Evolutionary conservation across 2,797 vertebrate species (phyloP).

Genomic region (Falco novaeseelandiae): DNA sequence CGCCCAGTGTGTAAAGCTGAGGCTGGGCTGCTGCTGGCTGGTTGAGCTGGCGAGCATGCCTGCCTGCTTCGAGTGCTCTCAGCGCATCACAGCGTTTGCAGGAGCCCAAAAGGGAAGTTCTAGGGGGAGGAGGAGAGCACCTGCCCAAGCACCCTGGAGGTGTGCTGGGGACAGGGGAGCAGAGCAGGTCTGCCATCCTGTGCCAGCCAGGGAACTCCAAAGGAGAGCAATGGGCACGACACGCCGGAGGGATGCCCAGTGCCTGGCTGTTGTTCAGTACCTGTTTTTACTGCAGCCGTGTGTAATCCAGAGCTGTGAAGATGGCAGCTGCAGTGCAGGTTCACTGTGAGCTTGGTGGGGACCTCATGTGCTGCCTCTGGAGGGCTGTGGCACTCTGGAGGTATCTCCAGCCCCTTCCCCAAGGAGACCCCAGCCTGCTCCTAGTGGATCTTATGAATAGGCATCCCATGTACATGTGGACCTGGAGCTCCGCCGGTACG

Average conservation of each 20-base stretch:
- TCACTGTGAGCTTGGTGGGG: rapidly evolving
- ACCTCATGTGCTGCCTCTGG: neutral
- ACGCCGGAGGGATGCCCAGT: rapidly evolving
- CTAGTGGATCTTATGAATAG: rapidly evolving
- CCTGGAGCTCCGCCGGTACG: rapidly evolving
- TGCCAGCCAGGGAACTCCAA: rapidly evolving
- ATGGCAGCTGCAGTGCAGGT: neutral
- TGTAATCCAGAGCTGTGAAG: neutral
- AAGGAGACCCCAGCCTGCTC: neutral
- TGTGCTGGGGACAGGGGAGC: neutral
- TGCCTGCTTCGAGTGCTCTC: neutral
- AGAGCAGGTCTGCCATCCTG: rapidly evolving
- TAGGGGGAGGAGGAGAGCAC: neutral
- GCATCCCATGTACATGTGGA: rapidly evolving
- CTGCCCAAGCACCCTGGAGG: too few species aligned
- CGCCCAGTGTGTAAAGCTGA: rapidly evolving
- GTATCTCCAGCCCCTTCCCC: neutral
- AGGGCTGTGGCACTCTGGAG: neutral
- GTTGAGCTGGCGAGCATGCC: neutral
- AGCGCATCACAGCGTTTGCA: neutral
- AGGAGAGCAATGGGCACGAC: neutral
- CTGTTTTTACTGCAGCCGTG: neutral
- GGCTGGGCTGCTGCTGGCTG: neutral
- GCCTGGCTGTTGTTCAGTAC: neutral
- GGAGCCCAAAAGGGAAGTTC: neutral